Evolutionary conservation across 2,888 invertebrate genomes (phyloP).

Genomic region (Yponomeuta plumbellus): DNA sequence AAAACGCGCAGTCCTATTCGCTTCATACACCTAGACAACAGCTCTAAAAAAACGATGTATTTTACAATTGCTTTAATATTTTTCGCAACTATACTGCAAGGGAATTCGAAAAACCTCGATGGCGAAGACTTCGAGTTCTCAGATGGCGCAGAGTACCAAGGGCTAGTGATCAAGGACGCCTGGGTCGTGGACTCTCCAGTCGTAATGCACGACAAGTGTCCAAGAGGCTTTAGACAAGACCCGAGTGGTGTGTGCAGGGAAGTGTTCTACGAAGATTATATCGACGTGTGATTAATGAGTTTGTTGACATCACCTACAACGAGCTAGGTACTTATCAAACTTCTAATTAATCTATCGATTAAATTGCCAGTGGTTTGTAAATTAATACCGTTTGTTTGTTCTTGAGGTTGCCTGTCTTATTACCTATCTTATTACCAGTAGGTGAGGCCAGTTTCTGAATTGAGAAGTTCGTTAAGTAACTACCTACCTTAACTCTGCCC

Average conservation of each 20-base stretch:
- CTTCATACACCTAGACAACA: neutral
- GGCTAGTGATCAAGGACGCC: conserved; percentile 32
- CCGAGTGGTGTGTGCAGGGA: conserved; percentile 48
- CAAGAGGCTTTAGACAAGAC: conserved; percentile 42
- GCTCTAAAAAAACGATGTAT: neutral
- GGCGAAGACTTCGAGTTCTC: neutral
- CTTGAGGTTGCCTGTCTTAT: too few species aligned
- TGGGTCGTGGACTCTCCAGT: conserved; percentile 47
- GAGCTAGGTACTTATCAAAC: neutral
- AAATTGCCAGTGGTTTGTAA: too few species aligned
- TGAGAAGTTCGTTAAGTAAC: too few species aligned
- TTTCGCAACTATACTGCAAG: neutral
- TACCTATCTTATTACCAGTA: too few species aligned
- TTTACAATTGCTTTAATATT: neutral
- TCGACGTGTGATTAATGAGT: neutral
- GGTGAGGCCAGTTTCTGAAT: too few species aligned
- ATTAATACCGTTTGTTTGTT: too few species aligned
- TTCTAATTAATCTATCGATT: too few species aligned
- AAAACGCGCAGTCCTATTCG: neutral
- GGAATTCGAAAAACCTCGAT: neutral
- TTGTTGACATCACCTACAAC: neutral
- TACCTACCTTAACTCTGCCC: too few species aligned
- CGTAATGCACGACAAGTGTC: conserved; percentile 31
- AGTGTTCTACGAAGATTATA: conserved; percentile 48
- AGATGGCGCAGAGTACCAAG: neutral